These are phyloP conservation scores for Cheilosia scutellata DNA, from an alignment of 2,888 invertebrate species.

Conservation along the genomic window DNA sequence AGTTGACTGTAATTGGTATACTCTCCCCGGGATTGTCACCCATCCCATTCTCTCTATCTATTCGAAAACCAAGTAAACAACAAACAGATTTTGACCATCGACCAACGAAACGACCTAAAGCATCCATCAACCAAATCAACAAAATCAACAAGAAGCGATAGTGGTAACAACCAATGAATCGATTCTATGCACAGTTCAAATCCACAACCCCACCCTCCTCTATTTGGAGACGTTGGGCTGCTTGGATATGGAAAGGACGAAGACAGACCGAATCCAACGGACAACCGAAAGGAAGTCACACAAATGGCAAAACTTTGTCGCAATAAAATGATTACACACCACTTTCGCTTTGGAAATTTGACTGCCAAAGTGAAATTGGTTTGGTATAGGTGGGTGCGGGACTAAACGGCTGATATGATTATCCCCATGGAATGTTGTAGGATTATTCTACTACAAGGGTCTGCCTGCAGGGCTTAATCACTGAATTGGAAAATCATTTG, in stretches of 20 bases:
- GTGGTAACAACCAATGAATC: constrained; percentile 67
- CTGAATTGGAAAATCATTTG: constrained; percentile 59
- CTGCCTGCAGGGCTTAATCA: constrained; percentile 30
- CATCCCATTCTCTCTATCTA: neutral
- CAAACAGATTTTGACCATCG: constrained; percentile 72
- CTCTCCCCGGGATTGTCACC: neutral
- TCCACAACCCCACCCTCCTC: constrained; percentile 2
- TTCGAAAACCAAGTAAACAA: constrained; percentile 60
- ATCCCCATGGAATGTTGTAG: constrained; percentile 56
- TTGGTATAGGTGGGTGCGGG: constrained; percentile 9
- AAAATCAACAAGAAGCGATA: constrained; percentile 50
- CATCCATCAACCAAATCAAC: constrained; percentile 65
- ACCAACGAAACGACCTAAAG: constrained; percentile 49
- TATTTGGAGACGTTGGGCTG: constrained; percentile 5
- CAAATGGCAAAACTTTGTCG: constrained; percentile 71
- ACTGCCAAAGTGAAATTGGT: constrained; percentile 40
- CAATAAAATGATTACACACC: constrained; percentile 74
- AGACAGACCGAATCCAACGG: neutral
- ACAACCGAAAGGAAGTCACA: constrained; percentile 46
- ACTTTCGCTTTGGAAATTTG: constrained; percentile 72
- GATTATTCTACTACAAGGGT: constrained; percentile 61
- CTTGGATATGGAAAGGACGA: neutral
- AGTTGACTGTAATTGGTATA: constrained; percentile 50
- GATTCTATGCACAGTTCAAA: constrained; percentile 40
- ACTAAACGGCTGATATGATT: constrained; percentile 30